Evolutionary conservation across 2,797 vertebrate species (phyloP), one percentile per base, ranked within the genome.

Genomic region (Erethizon dorsatum): DNA sequence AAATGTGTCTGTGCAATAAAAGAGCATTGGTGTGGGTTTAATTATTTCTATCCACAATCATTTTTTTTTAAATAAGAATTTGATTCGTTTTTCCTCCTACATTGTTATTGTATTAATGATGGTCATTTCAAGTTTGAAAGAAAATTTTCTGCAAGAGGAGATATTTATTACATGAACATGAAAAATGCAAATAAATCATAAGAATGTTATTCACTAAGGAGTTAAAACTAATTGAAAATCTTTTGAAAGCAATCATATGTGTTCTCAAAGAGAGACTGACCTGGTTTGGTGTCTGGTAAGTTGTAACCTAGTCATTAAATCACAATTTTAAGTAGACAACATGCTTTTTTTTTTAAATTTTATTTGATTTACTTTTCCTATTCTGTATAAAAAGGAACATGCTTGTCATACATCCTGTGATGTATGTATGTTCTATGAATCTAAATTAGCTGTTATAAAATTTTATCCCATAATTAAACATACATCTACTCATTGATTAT

Each of bases 21-120:
- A 37, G 4, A 88, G 1, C 41, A 90, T 12, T 87, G 28, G 28
- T 5, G 8, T 56, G 14, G 17, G 26, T 57, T 94, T 79, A 47
- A 87, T 78, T 45, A 89, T 85, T 14, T 95, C n/a, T 20, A n/a
- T 47, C 2, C 56, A 56, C 2, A 45, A 8, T 82, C 12, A 83
- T 83, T 41, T 61, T 37, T 67, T 37, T 86, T 45, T 82, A 78
- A 95, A n/a, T 83, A 86, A 86, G 15, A 73, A 84, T 87, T 84
- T 11, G 0, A 8, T 82, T 87, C 77, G 2, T 54, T 3, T 79
- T 75, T 92, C 12, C 14, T 80, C 17, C 17, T 75, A 17, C 31
- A 59, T 77, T 67, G 1, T 24, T 5, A 77, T 85, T 88, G 24
- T 57, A 31, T 45, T 57, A 61, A 73, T 75, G 79, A 73, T 82